A percentile compares a stretch with the other conserved stretches of the same genome.
Evolutionary conservation across 1,140 invertebrate genomes (phyloP).

Genomic region (Lasioglossum baleicum): DNA sequence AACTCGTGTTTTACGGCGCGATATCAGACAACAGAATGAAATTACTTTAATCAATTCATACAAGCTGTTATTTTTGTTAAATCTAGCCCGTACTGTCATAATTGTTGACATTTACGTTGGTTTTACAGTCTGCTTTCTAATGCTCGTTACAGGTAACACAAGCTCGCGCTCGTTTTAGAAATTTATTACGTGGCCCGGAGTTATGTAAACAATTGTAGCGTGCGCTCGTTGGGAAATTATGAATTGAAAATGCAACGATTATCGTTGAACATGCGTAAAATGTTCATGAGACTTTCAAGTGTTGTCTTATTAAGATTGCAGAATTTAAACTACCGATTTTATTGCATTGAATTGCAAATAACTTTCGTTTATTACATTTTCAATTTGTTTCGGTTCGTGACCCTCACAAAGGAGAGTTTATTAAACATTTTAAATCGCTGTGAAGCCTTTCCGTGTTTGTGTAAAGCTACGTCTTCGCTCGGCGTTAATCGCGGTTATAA

Average conservation of each 20-base stretch:
- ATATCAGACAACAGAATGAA: background rate
- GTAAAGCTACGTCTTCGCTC: no score
- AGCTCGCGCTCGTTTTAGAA: slow-evolving; percentile 17
- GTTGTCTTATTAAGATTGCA: no score
- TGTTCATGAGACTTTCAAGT: no score
- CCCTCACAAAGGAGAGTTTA: no score
- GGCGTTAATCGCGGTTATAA: no score
- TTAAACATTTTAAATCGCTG: no score
- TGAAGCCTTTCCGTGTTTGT: no score
- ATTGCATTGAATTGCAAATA: no score
- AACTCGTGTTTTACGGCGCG: background rate
- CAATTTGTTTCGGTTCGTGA: no score
- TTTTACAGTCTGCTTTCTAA: slow-evolving; percentile 18
- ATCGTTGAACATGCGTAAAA: background rate
- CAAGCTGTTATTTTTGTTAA: background rate
- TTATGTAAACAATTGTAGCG: slow-evolving; percentile 23
- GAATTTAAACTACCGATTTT: no score
- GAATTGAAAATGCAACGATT: background rate
- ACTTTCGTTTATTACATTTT: no score
- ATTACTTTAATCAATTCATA: background rate
- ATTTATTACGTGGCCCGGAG: slow-evolving; percentile 19
- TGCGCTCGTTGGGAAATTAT: slow-evolving; percentile 11
- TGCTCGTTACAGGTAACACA: background rate
- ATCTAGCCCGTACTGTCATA: background rate
- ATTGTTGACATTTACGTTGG: slow-evolving; percentile 33